These are phyloP conservation scores for Poeciliopsis turneri DNA, from an alignment of 2,797 vertebrate species.

Conservation along the genomic window DNA sequence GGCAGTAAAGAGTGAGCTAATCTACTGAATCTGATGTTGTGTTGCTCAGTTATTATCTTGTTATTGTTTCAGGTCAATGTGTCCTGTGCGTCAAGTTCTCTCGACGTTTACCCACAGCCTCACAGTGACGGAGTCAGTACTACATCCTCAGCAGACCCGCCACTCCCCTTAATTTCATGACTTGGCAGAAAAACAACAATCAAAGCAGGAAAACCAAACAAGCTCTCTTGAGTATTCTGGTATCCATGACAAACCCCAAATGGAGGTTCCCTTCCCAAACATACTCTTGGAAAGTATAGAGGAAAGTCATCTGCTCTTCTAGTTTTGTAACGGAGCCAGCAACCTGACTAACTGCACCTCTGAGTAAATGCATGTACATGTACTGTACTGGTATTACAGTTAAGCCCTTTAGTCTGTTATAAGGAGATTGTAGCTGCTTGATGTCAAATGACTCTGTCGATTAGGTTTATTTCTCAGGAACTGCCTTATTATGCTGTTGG, in stretches of 20 bases:
- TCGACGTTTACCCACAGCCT: conserved; percentile 52
- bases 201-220: conserved; percentile 72
- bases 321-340: conserved; percentile 21
- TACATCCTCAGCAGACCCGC: conserved; percentile 44
- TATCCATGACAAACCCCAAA: conserved; percentile 43
- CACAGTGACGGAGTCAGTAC: conserved; percentile 59
- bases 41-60: conserved; percentile 50
- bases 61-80: conserved; percentile 56
- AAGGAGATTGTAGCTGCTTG: background rate
- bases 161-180: conserved; percentile 53
- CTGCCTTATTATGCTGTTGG: background rate
- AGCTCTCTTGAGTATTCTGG: conserved; percentile 52
- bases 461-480: conserved; percentile 1
- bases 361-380: background rate
- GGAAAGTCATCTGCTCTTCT: conserved; percentile 30
- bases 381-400: background rate
- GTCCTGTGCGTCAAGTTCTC: conserved; percentile 25
- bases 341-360: conserved; percentile 15
- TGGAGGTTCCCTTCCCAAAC: conserved; percentile 53
- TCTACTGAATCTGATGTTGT: conserved; percentile 45
- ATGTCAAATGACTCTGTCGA: conserved; percentile 4
- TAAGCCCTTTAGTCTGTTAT: background rate
- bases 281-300: conserved; percentile 30
- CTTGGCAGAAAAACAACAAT: conserved; percentile 70
- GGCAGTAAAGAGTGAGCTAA: conserved; percentile 30